Evolutionary conservation across 2,888 invertebrate species (phyloP).

Genomic region (Drosophila paramelanica): DNA sequence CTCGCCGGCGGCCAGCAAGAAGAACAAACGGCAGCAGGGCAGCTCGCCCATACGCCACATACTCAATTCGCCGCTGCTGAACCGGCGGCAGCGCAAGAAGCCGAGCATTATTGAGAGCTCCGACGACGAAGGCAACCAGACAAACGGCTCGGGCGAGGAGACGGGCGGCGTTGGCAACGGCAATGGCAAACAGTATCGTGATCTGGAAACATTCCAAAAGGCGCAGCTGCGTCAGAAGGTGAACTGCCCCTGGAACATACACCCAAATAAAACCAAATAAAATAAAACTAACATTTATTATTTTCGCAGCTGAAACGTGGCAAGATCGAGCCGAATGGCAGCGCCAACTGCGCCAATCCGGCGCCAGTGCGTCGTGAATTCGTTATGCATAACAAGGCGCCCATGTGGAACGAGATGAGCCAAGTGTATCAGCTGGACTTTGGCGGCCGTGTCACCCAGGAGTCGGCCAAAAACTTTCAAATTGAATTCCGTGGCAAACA

Average conservation of each 20-base stretch:
- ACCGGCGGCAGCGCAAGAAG: constrained; percentile 90
- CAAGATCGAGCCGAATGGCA: constrained; percentile 87
- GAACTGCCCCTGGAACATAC: constrained; percentile 20
- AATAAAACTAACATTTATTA: neutral
- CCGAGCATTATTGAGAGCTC: constrained; percentile 91
- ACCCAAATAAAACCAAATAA: neutral
- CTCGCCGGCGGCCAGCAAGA: constrained; percentile 90
- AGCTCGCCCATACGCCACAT: constrained; percentile 93
- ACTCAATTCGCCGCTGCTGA: constrained; percentile 93
- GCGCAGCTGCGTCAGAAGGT: constrained; percentile 96
- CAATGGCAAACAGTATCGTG: constrained; percentile 90
- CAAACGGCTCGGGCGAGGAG: constrained; percentile 87
- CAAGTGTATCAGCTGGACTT: constrained; percentile 99
- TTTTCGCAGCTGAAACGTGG: constrained; percentile 89
- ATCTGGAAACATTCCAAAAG: constrained; percentile 96
- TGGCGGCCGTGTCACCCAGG: constrained; percentile 99
- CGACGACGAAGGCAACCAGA: constrained; percentile 89
- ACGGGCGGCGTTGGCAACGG: constrained; percentile 80
- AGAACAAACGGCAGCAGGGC: constrained; percentile 90
- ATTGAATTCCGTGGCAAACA: constrained; percentile 98
- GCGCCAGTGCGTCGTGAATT: constrained; percentile 90
- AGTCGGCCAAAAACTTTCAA: constrained; percentile 99
- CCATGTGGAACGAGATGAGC: constrained; percentile 99
- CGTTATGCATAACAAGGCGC: constrained; percentile 98
- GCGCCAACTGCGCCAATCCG: constrained; percentile 80